phyloP scores from a whole-genome alignment of 2,113 vertebrate species.

The Macroglossus sobrinus region DNA sequence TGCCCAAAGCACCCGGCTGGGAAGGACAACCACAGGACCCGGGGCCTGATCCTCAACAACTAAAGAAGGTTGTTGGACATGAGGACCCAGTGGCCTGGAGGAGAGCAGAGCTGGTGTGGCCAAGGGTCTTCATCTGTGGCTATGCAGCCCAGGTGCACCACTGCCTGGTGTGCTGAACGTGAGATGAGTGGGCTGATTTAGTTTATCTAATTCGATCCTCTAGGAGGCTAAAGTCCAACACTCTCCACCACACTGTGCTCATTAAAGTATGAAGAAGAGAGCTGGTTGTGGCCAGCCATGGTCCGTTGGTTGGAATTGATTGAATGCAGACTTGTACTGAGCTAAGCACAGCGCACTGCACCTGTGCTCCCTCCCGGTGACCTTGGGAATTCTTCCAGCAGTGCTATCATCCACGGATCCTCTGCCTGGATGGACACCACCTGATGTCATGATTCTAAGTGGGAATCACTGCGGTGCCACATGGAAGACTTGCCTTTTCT shows the following conservation, averaged over 20 bases:
- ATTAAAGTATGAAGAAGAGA: no score
- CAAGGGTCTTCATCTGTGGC: no score
- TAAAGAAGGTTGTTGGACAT: neutral
- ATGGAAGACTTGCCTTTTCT: neutral
- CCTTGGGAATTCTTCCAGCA: neutral
- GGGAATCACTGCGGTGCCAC: neutral
- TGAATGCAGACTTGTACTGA: neutral
- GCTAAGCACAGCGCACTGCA: neutral
- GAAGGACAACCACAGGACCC: neutral
- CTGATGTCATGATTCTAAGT: neutral
- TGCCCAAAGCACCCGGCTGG: neutral
- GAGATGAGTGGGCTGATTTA: neutral
- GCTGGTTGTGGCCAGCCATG: neutral
- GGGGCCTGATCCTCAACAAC: neutral
- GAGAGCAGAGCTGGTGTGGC: rapidly evolving
- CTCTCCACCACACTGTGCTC: neutral
- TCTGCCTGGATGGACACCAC: no score
- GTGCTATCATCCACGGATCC: neutral
- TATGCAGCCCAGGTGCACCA: rapidly evolving
- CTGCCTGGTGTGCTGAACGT: no score
- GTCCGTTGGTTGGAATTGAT: neutral
- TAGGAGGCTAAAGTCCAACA: neutral
- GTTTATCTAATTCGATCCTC: neutral
- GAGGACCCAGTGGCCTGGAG: neutral
- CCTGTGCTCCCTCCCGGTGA: neutral